Evolutionary conservation across 92 coral and sea anemone species (phyloP).

Genomic region (Palythoa grandis): DNA sequence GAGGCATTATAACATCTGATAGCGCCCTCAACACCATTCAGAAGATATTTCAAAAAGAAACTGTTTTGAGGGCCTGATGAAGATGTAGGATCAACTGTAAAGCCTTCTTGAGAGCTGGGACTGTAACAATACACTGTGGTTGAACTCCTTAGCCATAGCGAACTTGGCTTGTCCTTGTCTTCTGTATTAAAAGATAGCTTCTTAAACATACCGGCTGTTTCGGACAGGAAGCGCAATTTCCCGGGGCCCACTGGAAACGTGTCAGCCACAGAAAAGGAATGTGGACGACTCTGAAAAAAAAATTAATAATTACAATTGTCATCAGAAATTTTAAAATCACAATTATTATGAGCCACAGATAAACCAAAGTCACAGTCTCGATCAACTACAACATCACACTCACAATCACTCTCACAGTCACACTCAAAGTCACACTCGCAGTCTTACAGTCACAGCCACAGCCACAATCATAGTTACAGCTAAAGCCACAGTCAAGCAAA

Average conservation of each 20-base stretch:
- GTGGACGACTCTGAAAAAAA: conserved; percentile 23
- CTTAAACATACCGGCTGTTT: conserved; percentile 42
- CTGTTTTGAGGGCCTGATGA: conserved; percentile 15
- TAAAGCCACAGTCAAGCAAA: too few species aligned
- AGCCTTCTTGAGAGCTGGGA: conserved; percentile 23
- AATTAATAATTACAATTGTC: not conserved
- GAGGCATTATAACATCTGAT: conserved; percentile 17
- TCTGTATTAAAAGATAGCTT: conserved; percentile 9
- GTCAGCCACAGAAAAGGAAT: conserved; percentile 23
- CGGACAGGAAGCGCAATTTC: conserved; percentile 35
- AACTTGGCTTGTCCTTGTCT: conserved; percentile 25
- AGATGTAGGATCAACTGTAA: conserved; percentile 3
- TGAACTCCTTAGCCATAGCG: conserved; percentile 36
- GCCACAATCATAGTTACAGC: too few species aligned
- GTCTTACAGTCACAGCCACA: too few species aligned
- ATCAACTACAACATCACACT: not conserved
- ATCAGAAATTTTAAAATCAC: not conserved
- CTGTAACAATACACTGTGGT: conserved; percentile 39
- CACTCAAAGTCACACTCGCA: not conserved
- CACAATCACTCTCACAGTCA: not conserved
- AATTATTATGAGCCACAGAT: not conserved
- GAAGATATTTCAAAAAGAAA: conserved; percentile 22
- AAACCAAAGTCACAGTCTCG: not conserved
- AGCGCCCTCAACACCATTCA: conserved; percentile 39
- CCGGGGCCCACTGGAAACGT: not conserved